Percentiles rank a stretch among this genome's conserved stretches.
Evolutionary conservation across 2,113 vertebrate species (phyloP).

Genomic region (Trogon surrucura): DNA sequence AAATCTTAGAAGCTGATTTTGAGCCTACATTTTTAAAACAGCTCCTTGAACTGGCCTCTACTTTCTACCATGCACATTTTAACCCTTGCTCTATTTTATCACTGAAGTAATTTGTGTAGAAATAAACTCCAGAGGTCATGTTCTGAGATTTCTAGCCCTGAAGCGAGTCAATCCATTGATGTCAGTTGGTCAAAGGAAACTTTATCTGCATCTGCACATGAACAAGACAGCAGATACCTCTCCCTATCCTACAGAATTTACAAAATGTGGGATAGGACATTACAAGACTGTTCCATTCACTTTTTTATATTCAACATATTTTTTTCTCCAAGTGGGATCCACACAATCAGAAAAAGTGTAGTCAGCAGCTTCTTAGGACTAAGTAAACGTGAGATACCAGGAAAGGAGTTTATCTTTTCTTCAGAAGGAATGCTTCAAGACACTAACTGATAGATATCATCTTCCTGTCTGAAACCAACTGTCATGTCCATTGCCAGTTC

Average conservation of each 20-base stretch:
- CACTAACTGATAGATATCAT: neutral
- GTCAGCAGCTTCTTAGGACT: neutral
- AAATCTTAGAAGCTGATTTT: neutral
- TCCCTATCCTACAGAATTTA: neutral
- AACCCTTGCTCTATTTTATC: neutral
- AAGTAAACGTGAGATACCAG: neutral
- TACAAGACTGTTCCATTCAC: neutral
- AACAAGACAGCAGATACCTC: neutral
- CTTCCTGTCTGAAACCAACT: neutral
- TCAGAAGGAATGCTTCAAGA: slow-evolving; percentile 1
- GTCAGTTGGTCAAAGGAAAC: neutral
- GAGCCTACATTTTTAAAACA: neutral
- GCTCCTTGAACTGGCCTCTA: neutral
- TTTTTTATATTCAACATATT: neutral
- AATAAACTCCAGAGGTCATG: neutral
- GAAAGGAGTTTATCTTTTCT: neutral
- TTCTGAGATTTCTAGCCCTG: neutral
- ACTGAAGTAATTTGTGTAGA: neutral
- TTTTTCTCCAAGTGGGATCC: neutral
- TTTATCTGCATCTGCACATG: neutral
- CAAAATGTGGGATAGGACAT: neutral
- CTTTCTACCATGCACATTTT: neutral
- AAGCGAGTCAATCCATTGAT: neutral
- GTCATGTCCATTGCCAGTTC: neutral
- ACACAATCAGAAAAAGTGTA: neutral